Conservation (phyloP, 2,888 invertebrate species). For the Cotesia congregata region DNA sequence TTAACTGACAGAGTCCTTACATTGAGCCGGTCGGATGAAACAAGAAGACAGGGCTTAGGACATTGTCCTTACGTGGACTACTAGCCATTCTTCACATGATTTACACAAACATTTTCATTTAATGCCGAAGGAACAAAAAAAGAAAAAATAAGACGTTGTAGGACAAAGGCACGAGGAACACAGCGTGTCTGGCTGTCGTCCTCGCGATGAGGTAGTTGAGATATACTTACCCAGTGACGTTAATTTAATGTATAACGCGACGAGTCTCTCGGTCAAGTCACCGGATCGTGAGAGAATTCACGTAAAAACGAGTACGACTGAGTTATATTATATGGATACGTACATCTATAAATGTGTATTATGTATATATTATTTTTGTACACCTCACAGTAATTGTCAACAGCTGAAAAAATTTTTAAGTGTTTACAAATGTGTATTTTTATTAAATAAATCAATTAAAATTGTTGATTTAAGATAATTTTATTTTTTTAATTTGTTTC, state of each 20-base stretch:
- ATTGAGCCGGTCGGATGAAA: conserved; percentile 30
- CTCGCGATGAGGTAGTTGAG: conserved; percentile 62
- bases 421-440: neutral
- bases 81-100: conserved; percentile 56
- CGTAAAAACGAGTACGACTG: conserved; percentile 47
- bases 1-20: conserved; percentile 49
- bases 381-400: conserved; percentile 1
- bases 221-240: conserved; percentile 55
- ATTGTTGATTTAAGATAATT: no score
- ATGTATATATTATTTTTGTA: neutral
- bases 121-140: conserved; percentile 33
- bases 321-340: neutral
- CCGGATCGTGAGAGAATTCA: conserved; percentile 62
- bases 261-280: conserved; percentile 49
- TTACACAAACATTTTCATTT: conserved; percentile 56
- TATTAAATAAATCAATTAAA: no score
- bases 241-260: conserved; percentile 60
- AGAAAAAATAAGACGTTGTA: conserved; percentile 1
- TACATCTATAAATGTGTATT: no score
- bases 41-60: conserved; percentile 48
- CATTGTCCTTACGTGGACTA: conserved; percentile 40
- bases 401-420: neutral
- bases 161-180: conserved; percentile 42
- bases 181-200: conserved; percentile 43
- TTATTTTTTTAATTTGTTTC: no score